These are phyloP conservation scores for Cecidostiba fungosa DNA, from an alignment of 2,888 invertebrate genomes.

Conservation along the genomic window DNA sequence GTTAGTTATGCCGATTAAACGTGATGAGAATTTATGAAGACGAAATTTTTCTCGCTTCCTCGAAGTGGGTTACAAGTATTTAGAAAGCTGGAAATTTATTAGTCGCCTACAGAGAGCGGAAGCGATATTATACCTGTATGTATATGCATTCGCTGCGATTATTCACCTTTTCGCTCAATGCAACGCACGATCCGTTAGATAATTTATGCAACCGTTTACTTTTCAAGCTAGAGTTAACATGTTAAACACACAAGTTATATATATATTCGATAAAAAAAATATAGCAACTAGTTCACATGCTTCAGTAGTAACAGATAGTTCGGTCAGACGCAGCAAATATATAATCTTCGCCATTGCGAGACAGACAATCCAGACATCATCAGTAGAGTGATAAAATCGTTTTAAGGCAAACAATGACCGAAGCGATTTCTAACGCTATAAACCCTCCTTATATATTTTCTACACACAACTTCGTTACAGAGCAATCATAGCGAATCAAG, in stretches of 20 bases:
- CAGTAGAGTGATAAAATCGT: neutral
- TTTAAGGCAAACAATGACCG: neutral
- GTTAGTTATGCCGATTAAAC: constrained; percentile 19
- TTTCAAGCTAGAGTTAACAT: neutral
- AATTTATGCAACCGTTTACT: neutral
- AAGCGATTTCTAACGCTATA: neutral
- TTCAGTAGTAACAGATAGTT: neutral
- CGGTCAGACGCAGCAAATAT: too few relatives aligned
- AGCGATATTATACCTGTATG: neutral
- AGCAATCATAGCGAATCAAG: neutral
- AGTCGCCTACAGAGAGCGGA: neutral
- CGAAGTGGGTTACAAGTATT: constrained; percentile 20
- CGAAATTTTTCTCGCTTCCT: neutral
- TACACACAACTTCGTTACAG: neutral
- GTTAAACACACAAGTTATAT: too few relatives aligned
- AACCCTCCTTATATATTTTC: neutral
- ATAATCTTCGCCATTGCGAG: too few relatives aligned
- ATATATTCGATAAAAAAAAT: neutral
- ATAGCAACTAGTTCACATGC: neutral
- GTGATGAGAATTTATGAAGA: constrained; percentile 25
- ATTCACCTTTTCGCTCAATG: neutral
- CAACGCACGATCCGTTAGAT: neutral
- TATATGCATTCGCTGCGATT: neutral
- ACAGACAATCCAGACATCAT: neutral
- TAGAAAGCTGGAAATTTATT: constrained; percentile 45